Evolutionary conservation across 2,888 invertebrate species (phyloP), one percentile per base, ranked within the genome.

Genomic region (Lasius platythorax): DNA sequence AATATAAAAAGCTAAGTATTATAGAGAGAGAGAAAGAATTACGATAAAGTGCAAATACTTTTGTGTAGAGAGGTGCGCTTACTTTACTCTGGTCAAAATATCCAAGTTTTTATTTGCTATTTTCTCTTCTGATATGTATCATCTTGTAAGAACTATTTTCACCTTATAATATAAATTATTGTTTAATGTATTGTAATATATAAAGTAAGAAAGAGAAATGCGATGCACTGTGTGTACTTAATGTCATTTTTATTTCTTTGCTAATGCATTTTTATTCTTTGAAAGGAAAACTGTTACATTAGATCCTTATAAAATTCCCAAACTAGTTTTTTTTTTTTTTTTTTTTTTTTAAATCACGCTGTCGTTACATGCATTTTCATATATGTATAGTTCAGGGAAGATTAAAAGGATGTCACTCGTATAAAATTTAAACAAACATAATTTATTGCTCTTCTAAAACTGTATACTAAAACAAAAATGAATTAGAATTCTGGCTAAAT

Each of bases 101-200:
- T 8, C 72, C 8, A 37, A 72, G 23, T 70, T 79, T 72, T 81
- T 72, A 81, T 81, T 81, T 72, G 46, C 61, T 0, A 18, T 72
- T 70, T 72, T 3, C 11, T 23, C 33, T 9, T 67, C 53, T 46
- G 37, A 4, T n/a, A 37, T 61, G 23, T 61, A 61, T 33, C 43
- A n/a, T 78, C 67, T n/a, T 46, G 23, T 50, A 81, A 72, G 18
- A 81, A 37, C 18, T 72, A 81, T 81, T 81, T 81, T 81, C 61
- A 72, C 23, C 72, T 46, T 61, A 33, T 79, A 46, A 72, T 72
- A 72, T 81, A 72, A 81, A 63, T 81, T 72, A 83, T 85, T 81
- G 74, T 87, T 63, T 88, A 82, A 83, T 84, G 67, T 61, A 82
- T 83, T 67, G 64, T 81, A 58, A 76, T 85, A 53, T 53, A 81